Base-by-base conservation (phyloP, 2,113 vertebrate species). In the Origma solitaria region DNA sequence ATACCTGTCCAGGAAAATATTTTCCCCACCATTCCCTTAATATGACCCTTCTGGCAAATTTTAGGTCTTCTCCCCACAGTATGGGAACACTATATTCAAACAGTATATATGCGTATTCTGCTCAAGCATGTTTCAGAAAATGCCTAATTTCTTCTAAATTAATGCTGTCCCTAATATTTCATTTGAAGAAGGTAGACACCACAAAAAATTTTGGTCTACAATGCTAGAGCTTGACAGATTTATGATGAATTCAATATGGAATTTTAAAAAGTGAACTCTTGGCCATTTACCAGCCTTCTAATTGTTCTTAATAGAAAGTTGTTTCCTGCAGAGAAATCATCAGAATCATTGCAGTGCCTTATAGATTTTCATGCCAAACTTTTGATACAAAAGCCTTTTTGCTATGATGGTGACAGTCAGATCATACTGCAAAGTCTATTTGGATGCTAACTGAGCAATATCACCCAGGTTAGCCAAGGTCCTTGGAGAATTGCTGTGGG, bases 301-400 rank as follows among this genome's bases (percentile, higher is more conserved):
- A 76, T 86, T 86, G 84, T 87, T 87, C 45, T 65, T 89, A 76
- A 76, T 33, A 91, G 66, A 92, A 87, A 61, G 44, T 61, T 65
- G 38, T 82, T 94, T 94, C 70, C 73, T 76, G 53, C 62, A 79
- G 77, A 87, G 53, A 72, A 85, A 85, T 71, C 31, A 56, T 49
- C 50, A 87, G 70, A 91, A 76, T 37, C 28, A 3, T 50, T 80
- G 23, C 61, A 79, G 35, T 33, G 30, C 68, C 25, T 87, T 76
- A 37, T 15, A 76, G 83, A 31, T 65, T 70, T 89, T 60, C n/a
- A 72, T 57, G 37, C 28, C 62, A 89, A 16, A 35, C 18, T 65
- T 92, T 51, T 61, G 53, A 70, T 44, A 56, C 11, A 30, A 69
- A 81, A 71, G 10, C 7, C 5, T 83, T 92, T 92, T 87, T 88